Conservation (phyloP, 2,888 invertebrate genomes). For the Hyalella azteca region DNA sequence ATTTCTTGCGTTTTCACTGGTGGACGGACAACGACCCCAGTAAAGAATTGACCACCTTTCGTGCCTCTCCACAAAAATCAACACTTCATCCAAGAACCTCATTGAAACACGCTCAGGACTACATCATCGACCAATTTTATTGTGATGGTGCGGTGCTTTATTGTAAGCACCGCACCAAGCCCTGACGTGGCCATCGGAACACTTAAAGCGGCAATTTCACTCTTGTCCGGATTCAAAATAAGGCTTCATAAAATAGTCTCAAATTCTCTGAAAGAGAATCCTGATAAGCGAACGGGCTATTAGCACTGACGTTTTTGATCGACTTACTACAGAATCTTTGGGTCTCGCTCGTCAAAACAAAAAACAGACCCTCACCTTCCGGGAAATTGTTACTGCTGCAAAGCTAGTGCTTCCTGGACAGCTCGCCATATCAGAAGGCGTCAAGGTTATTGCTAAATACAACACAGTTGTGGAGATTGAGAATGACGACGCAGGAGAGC, state of each 20-base stretch:
- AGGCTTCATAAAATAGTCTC: no score
- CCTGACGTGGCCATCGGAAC: not conserved
- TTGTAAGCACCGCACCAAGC: not conserved
- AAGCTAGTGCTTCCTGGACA: not conserved
- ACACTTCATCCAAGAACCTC: not conserved
- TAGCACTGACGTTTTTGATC: no score
- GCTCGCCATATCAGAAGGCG: not conserved
- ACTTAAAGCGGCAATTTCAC: not conserved
- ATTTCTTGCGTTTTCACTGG: not conserved
- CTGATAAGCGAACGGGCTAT: no score
- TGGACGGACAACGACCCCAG: not conserved
- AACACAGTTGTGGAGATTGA: not conserved
- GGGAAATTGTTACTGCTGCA: not conserved
- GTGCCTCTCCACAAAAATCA: not conserved
- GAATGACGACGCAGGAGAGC: not conserved
- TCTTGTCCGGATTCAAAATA: not conserved
- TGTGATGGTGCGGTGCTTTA: not conserved
- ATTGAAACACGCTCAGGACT: no score
- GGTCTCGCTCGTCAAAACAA: no score
- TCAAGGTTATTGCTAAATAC: not conserved
- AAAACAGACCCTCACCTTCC: no score
- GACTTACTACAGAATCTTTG: no score
- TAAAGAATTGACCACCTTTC: not conserved
- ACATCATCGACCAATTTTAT: no score
- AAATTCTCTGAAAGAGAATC: no score